phyloP scores from a whole-genome alignment of 1,140 invertebrate genomes.

The Apis mellifera region Amel_HAv3.1 CM009941.2:13541001-13541500 shows the following conservation, averaged over 20 bases:
- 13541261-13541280: slow-evolving; percentile 3
- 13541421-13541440: not conserved
- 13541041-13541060: too few relatives aligned
- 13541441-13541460: slow-evolving; percentile 9
- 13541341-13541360: slow-evolving; percentile 12
- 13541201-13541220: not conserved
- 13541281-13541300: not conserved
- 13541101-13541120: not conserved
- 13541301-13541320: slow-evolving; percentile 6
- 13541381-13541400: not conserved
- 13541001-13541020: too few relatives aligned
- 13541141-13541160: not conserved
- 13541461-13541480: slow-evolving; percentile 23
- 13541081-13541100: not conserved
- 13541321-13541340: not conserved
- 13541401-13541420: not conserved
- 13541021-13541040: too few relatives aligned
- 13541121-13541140: not conserved
- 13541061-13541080: not conserved
- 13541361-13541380: not conserved
- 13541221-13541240: not conserved
- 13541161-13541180: not conserved
- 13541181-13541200: not conserved
- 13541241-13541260: slow-evolving; percentile 1
- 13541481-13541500: not conserved